phyloP scores from a whole-genome alignment of 1,140 invertebrate genomes.

The Aphaenogaster rudis region DNA sequence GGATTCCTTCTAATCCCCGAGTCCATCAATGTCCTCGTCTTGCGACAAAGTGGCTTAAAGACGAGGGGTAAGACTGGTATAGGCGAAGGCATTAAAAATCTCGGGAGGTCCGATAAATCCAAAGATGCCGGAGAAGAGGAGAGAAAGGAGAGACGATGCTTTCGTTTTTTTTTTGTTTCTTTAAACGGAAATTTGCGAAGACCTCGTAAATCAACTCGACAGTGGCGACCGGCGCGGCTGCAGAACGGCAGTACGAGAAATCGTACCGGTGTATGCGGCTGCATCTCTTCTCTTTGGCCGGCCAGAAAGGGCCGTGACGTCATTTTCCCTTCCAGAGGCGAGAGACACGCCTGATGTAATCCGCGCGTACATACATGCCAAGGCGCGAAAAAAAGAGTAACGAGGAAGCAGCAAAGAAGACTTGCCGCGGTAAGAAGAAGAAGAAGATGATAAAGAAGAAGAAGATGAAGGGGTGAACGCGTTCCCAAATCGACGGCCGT shows the following conservation, averaged over 20 bases:
- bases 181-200: conserved; percentile 28
- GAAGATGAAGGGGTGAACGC: conserved; percentile 18
- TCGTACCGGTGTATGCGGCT: conserved; percentile 53
- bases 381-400: conserved; percentile 58
- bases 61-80: conserved; percentile 10
- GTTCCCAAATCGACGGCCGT: conserved; percentile 52
- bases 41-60: conserved; percentile 59
- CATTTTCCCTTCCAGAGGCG: conserved; percentile 61
- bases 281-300: conserved; percentile 27
- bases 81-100: conserved; percentile 49
- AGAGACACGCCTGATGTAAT: conserved; percentile 61
- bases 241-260: conserved; percentile 22
- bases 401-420: conserved; percentile 12
- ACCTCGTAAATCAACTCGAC: conserved; percentile 58
- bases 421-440: neutral
- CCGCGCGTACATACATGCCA: conserved; percentile 32
- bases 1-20: conserved; percentile 46
- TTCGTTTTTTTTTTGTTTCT: conserved; percentile 30
- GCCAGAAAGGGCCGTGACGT: conserved; percentile 76
- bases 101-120: conserved; percentile 54
- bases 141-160: neutral
- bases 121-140: neutral
- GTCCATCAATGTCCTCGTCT: conserved; percentile 57
- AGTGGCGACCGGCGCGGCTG: conserved; percentile 38
- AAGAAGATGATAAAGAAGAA: neutral